Evolutionary conservation across 2,113 vertebrate genomes (phyloP), one percentile per base, ranked within the genome.

Genomic region (Panthera leo): DNA sequence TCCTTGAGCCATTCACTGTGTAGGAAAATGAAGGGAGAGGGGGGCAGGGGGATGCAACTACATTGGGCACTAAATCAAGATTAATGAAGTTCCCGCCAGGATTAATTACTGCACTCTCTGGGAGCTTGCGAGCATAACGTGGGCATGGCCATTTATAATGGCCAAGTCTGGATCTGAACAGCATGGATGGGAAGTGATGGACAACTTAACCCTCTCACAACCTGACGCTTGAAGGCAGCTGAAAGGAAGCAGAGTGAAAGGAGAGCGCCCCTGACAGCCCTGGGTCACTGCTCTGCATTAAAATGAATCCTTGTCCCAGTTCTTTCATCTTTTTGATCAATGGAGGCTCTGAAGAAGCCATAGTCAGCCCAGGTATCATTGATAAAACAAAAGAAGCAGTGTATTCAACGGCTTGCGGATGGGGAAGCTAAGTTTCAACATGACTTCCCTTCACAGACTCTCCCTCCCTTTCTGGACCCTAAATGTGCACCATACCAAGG

Each of bases 1-100:
- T 51, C 63, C 93, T 34, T 25, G 71, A 53, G n/a, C 36, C 36
- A 23, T 36, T 63, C 55, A 8, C 53, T 27, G 27, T 36, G 53
- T 25, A 71, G 63, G 70, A 80, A 67, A 55, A 78, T 14, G 78
- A 95, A 88, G 75, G 83, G 65, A 65, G 53, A 84, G n/a, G 61
- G 73, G 67, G n/a, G 48, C 75, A 63, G 55, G 55, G 71, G 63
- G 83, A 58, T 5, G 3, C 34, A 9, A 31, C 73, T 79, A 48
- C 83, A 45, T 0, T 7, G 45, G 79, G 73, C 75, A 53, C 70
- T 88, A 91, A 95, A 91, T 96, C 96, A 92, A 94, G 98, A 97
- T 97, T 65, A 89, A 97, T 96, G 97, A 78, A 85, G 97, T 95
- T 76, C 95, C 96, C 0, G 3, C 92, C 92, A 88, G 83, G 27